These are phyloP conservation scores for Paratilapia polleni DNA, from an alignment of 2,113 vertebrate species.

Conservation along the genomic window DNA sequence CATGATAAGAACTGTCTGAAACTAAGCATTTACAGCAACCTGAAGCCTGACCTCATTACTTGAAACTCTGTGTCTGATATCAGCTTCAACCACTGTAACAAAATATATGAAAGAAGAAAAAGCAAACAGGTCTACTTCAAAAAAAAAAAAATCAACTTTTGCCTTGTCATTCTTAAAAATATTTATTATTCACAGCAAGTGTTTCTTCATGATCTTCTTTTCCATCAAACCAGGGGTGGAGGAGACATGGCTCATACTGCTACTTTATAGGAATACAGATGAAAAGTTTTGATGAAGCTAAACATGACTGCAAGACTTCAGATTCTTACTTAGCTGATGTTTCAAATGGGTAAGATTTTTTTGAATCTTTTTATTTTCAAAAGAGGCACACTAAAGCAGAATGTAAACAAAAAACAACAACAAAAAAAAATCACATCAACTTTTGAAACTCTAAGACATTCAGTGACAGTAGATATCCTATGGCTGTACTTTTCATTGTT, in stretches of 20 bases:
- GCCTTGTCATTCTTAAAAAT: background rate
- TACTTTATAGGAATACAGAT: conserved; percentile 87
- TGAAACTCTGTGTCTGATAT: too few species aligned
- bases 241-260: conserved; percentile 87
- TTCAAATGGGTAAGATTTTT: conserved; percentile 84
- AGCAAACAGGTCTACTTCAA: too few species aligned
- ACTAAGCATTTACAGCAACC: background rate
- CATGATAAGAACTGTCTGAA: background rate
- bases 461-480: background rate
- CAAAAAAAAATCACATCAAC: background rate
- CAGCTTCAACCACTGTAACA: too few species aligned
- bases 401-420: background rate
- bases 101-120: too few species aligned
- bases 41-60: too few species aligned
- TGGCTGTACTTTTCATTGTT: background rate
- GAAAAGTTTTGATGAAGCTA: conserved; percentile 87
- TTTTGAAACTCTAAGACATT: background rate
- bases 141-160: background rate
- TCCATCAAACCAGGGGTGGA: conserved; percentile 87
- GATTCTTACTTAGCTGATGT: conserved; percentile 86
- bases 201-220: background rate
- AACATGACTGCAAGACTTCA: conserved; percentile 81
- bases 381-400: fast-evolving
- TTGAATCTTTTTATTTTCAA: background rate
- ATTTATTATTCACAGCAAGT: background rate